Conservation (phyloP, 1,140 invertebrate genomes). For the Kradibia gibbosae region DNA sequence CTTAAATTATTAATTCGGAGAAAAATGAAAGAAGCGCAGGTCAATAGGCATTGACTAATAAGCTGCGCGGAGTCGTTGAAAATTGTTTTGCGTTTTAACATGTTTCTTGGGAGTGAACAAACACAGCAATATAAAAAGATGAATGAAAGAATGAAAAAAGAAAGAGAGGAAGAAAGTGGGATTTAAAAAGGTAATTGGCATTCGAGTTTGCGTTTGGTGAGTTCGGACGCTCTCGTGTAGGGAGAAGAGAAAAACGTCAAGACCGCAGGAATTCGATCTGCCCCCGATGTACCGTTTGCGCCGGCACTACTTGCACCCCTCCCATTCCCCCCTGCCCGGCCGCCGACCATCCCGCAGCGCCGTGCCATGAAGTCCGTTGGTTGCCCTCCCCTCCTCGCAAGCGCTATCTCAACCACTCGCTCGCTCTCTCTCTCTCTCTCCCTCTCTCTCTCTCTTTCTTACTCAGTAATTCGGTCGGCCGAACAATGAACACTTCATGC, state of each 20-base stretch:
- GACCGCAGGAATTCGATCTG: slow-evolving; percentile 49
- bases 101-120: slow-evolving; percentile 1
- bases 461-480: slow-evolving; percentile 5
- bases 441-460: slow-evolving; percentile 6
- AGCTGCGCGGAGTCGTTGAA: background rate
- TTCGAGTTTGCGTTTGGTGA: slow-evolving; percentile 9
- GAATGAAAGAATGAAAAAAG: background rate
- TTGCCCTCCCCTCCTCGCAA: no score
- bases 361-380: no score
- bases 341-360: no score
- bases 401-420: background rate
- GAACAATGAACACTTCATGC: slow-evolving; percentile 49
- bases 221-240: background rate
- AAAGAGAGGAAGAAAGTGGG: background rate
- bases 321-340: slow-evolving; percentile 26
- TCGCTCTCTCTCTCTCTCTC: background rate
- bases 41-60: background rate
- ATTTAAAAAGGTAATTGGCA: slow-evolving; percentile 39
- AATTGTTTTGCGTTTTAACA: background rate
- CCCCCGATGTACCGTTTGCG: slow-evolving; percentile 46
- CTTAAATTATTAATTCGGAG: background rate
- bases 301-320: background rate
- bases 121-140: slow-evolving; percentile 21
- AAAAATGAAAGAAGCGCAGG: background rate
- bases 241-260: slow-evolving; percentile 36